Conservation (phyloP, 30 jellyfish, hydroid and myxozoan genomes). For the Aurelia coerulea region DNA sequence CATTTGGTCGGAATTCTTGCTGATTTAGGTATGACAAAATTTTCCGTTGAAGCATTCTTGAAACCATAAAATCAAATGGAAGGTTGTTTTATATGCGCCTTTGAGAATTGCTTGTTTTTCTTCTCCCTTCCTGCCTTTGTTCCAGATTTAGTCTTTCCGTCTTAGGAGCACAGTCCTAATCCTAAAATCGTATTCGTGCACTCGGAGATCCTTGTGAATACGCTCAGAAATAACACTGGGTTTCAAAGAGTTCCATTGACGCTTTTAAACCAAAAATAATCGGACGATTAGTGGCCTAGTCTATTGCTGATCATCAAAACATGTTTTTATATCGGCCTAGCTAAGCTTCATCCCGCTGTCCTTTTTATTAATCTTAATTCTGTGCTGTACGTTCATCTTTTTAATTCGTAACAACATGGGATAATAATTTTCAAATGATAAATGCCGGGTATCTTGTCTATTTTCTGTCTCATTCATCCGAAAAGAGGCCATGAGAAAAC, state of each 20-base stretch:
- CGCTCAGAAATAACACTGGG: constrained; percentile 16
- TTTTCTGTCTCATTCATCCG: too few relatives aligned
- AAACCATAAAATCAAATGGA: too few relatives aligned
- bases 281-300: constrained; percentile 14
- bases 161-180: constrained; percentile 48
- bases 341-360: constrained; percentile 56
- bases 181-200: constrained; percentile 54
- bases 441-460: too few relatives aligned
- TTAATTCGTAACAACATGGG: too few relatives aligned
- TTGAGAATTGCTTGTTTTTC: constrained; percentile 24
- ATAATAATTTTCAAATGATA: too few relatives aligned
- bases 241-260: background rate
- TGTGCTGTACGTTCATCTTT: too few relatives aligned
- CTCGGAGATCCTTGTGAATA: constrained; percentile 2
- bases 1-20: too few relatives aligned
- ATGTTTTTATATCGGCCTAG: constrained; percentile 55
- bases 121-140: constrained; percentile 16
- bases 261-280: constrained; percentile 22
- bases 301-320: constrained; percentile 42
- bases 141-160: constrained; percentile 65
- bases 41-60: too few relatives aligned
- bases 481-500: too few relatives aligned
- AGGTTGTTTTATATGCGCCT: too few relatives aligned
- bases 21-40: too few relatives aligned
- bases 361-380: background rate